These are phyloP conservation scores for Colinus virginianus DNA, from an alignment of 2,113 vertebrate species.

Conservation along the genomic window DNA sequence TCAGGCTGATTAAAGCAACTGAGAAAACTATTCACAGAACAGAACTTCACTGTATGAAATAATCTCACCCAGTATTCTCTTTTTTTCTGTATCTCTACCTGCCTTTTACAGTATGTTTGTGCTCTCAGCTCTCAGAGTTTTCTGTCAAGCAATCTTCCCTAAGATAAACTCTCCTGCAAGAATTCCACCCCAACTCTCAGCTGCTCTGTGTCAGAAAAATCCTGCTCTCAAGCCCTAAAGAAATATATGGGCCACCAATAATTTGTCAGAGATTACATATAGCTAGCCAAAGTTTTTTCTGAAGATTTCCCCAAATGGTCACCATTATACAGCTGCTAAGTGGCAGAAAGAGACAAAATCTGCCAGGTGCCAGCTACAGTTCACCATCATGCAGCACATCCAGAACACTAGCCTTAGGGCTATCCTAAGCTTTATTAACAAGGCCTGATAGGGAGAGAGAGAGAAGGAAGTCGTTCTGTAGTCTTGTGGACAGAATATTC, in stretches of 20 bases:
- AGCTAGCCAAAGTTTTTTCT: neutral
- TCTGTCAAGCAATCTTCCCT: neutral
- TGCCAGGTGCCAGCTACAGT: neutral
- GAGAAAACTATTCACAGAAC: neutral
- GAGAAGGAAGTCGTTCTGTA: fast-evolving
- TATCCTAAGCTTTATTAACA: neutral
- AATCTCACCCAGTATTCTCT: neutral
- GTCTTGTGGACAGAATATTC: neutral
- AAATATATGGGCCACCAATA: neutral
- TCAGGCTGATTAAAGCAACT: neutral
- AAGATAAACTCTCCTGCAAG: neutral
- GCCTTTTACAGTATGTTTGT: neutral
- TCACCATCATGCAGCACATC: neutral
- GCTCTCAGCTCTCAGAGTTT: neutral
- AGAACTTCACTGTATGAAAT: neutral
- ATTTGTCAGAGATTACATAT: neutral
- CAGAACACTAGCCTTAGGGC: fast-evolving
- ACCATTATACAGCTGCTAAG: neutral
- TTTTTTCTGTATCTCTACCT: neutral
- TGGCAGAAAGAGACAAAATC: neutral
- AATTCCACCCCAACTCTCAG: neutral
- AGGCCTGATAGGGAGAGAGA: neutral
- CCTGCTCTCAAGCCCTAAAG: neutral
- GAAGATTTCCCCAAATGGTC: neutral
- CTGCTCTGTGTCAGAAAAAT: neutral